Percentiles rank a stretch among this genome's conserved stretches.
Evolutionary conservation across 2,797 vertebrate species (phyloP).

Genomic region (Otus scops): DNA sequence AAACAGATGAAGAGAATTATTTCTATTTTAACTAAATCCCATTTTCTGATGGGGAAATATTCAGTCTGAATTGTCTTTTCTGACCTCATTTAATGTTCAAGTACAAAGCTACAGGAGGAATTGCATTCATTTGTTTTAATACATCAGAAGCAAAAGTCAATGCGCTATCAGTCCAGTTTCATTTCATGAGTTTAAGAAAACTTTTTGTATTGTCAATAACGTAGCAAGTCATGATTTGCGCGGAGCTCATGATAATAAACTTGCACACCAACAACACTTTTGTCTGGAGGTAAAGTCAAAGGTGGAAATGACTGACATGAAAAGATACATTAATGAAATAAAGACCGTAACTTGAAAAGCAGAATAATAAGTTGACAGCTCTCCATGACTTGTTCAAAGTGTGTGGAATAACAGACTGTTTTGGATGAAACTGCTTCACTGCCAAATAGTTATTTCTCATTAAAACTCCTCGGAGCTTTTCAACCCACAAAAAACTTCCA

Average conservation of each 20-base stretch:
- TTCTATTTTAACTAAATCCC: neutral
- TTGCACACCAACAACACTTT: neutral
- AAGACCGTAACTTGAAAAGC: constrained; percentile 12
- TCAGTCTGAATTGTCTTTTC: neutral
- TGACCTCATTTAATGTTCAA: neutral
- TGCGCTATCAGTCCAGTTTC: neutral
- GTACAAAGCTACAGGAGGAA: neutral
- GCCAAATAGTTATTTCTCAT: neutral
- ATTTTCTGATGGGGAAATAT: neutral
- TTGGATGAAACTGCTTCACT: neutral
- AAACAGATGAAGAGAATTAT: constrained; percentile 4
- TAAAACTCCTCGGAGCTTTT: constrained; percentile 1
- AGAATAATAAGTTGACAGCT: neutral
- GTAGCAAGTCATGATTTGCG: neutral
- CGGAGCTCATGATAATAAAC: neutral
- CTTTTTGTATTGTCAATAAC: neutral
- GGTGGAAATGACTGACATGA: neutral
- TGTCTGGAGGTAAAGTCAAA: neutral
- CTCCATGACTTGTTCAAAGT: neutral
- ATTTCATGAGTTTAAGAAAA: neutral
- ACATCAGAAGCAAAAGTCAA: neutral
- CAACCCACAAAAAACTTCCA: neutral
- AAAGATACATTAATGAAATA: neutral
- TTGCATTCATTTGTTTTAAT: neutral
- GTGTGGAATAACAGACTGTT: neutral